Base-by-base conservation (phyloP, 2,113 vertebrate genomes). In the Osmerus eperlanus region DNA sequence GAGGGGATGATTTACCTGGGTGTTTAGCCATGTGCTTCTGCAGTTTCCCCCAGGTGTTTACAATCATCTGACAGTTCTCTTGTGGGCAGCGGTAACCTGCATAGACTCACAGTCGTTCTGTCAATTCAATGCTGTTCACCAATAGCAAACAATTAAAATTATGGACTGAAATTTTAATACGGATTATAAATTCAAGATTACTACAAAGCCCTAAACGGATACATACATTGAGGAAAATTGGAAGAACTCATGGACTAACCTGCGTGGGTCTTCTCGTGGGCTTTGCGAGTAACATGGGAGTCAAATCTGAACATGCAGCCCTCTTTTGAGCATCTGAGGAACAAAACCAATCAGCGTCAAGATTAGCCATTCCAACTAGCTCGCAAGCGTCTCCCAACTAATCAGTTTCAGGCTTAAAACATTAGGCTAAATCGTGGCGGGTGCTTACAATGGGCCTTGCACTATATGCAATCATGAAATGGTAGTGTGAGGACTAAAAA, bases 251-350 rank as follows among this genome's bases (percentile, higher is more conserved):
- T 29, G 16, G 8, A 78, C 87, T 71, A 41, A 93, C 93, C 92
- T 76, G 71, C 18, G 21, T 94, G 93, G n/a, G 79, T 93, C 60
- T 85, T 90, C 78, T 90, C 86, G 3, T 94, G 93, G 55, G 91
- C 87, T 77, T 86, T 86, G 19, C 90, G 84, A 3, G 81, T 69
- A 1, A 83, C 8, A 9, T 84, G 80, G 7, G 91, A 86, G 47
- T 84, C 64, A 6, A 93, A 93, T 3, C 21, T 84, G 71, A 79
- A 79, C 0, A 23, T 0, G n/a, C 93, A 94, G 0, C 85, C 85
- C 0, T 60, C 73, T 59, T 87, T 88, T 0, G 32, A 79, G 74
- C 93, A 94, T 74, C 93, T 94, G 36, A 16, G 62, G 12, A 15
- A 0, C 65, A 28, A 67, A 59, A 47, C 41, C 7, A 36, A 36